Evolutionary conservation across 2,113 vertebrate species (phyloP).

Genomic region (Sturnus vulgaris): DNA sequence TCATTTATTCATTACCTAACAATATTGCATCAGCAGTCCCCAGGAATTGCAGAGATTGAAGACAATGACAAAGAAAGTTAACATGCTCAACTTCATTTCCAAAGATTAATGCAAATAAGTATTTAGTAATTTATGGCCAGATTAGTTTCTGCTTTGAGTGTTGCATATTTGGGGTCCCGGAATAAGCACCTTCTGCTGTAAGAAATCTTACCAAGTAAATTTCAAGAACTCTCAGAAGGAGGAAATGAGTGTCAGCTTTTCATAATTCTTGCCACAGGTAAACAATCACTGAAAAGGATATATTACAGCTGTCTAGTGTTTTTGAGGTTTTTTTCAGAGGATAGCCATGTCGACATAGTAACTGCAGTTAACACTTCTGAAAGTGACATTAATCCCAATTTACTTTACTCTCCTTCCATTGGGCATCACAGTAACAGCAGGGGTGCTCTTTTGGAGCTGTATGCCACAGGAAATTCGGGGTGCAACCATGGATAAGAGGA

Average conservation of each 20-base stretch:
- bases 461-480: neutral
- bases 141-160: neutral
- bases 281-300: neutral
- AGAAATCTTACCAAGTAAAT: neutral
- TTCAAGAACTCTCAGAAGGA: neutral
- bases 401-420: neutral
- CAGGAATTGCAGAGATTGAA: neutral
- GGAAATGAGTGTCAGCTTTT: neutral
- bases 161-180: neutral
- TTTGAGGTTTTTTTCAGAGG: neutral
- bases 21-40: neutral
- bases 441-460: neutral
- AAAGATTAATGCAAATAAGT: neutral
- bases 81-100: neutral
- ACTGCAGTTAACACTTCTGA: neutral
- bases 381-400: neutral
- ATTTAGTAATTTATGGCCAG: neutral
- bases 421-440: neutral
- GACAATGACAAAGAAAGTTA: neutral
- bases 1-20: neutral
- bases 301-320: neutral
- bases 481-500: neutral
- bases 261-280: neutral
- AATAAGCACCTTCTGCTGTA: neutral
- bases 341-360: neutral